Conservation (phyloP, 2,888 invertebrate genomes). For the Ligdia adustata region DNA sequence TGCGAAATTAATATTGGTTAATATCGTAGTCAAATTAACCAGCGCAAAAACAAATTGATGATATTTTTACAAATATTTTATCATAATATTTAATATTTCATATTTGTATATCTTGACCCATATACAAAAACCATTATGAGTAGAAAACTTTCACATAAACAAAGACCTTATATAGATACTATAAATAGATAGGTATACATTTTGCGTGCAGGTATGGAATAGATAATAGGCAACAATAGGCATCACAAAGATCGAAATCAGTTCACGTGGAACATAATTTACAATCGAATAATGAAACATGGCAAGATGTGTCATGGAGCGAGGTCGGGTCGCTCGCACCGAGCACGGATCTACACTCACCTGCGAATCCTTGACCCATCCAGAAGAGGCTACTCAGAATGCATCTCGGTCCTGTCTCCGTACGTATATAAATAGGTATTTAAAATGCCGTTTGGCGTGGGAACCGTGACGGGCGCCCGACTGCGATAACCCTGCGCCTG, state of each 20-base stretch:
- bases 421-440: slow-evolving; percentile 79
- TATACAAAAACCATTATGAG: too few relatives aligned
- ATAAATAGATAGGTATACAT: slow-evolving; percentile 12
- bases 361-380: slow-evolving; percentile 81
- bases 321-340: slow-evolving; percentile 73
- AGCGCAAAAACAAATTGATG: too few relatives aligned
- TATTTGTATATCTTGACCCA: too few relatives aligned
- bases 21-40: too few relatives aligned
- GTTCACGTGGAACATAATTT: slow-evolving; percentile 34
- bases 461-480: slow-evolving; percentile 76
- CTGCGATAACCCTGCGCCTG: slow-evolving; percentile 64
- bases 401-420: slow-evolving; percentile 77
- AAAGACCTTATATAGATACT: too few relatives aligned
- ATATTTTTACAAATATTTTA: too few relatives aligned
- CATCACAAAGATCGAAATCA: slow-evolving; percentile 36
- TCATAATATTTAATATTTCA: too few relatives aligned
- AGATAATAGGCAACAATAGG: slow-evolving; percentile 32
- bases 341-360: slow-evolving; percentile 77
- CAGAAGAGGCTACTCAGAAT: slow-evolving; percentile 81
- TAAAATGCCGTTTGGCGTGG: slow-evolving; percentile 81
- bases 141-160: too few relatives aligned
- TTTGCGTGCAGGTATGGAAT: slow-evolving; percentile 2
- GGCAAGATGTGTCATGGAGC: slow-evolving; percentile 63
- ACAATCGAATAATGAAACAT: slow-evolving; percentile 68
- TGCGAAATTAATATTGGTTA: too few relatives aligned